Evolutionary conservation across 2,113 vertebrate genomes (phyloP), one percentile per base, ranked within the genome.

Genomic region (Urocolius indicus): DNA sequence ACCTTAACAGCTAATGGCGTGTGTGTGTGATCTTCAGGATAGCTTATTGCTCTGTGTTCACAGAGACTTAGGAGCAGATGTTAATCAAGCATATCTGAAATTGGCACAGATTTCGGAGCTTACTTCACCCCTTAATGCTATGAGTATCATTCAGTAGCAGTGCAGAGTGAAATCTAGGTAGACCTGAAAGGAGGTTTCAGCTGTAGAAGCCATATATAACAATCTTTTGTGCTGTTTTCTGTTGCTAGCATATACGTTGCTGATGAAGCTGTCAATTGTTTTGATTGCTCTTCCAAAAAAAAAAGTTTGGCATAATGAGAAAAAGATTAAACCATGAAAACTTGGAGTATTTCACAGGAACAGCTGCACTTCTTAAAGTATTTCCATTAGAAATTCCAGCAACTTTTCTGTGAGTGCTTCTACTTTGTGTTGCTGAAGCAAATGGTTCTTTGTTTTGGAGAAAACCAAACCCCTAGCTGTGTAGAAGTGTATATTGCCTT

Each of bases 391-490:
- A 74, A 92, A 86, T 89, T 66, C 41, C 62, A 85, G 27, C 5
- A 71, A 38, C 34, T 86, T 68, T 63, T 71, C 26, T 8, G 14
- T 51, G 13, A 79, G 74, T 43, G 17, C 41, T 93, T 80, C 46
- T 76, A 16, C 63, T 93, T 92, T 77, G 46, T 68, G 34, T 84
- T 95, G 68, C 81, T 92, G 34, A 76, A 84, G 61, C n/a, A 75
- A 86, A 49, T 74, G 15, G 26, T 91, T 94, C 30, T 84, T 79
- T 84, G 30, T 87, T 93, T 92, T 68, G 62, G 63, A 71, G 5
- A 16, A 32, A 32, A 66, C 10, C 16, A 27, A 38, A 51, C 24
- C 2, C 27, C 12, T 51, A 3, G 69, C 23, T 92, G 7, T 87
- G 10, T 83, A 72, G 89, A 78, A 84, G 36, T 90, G 6, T 12